phyloP scores from a whole-genome alignment of 2,888 invertebrate genomes.

The Dorcus hopei region DNA sequence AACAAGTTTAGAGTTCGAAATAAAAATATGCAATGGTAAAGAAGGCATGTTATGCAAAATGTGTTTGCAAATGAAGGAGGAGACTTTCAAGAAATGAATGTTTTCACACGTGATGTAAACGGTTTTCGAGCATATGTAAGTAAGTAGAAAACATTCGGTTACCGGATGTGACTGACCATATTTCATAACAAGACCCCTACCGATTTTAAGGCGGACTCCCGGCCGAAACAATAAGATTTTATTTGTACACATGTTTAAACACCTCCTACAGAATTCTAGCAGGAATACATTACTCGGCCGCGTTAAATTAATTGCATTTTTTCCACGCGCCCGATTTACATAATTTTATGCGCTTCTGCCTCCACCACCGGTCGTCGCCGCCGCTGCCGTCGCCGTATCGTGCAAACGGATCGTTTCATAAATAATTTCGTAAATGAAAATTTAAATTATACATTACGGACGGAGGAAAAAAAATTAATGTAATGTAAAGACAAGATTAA shows the following conservation, averaged over 20 bases:
- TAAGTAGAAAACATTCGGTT: slow-evolving; percentile 3
- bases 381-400: slow-evolving; percentile 32
- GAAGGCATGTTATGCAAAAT: no score
- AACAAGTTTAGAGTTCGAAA: no score
- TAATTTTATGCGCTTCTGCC: slow-evolving; percentile 10
- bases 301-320: slow-evolving; percentile 19
- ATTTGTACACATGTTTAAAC: slow-evolving; percentile 45
- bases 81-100: no score
- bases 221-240: slow-evolving; percentile 44
- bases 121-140: slow-evolving; percentile 13
- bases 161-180: slow-evolving; percentile 39
- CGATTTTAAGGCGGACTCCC: slow-evolving; percentile 35
- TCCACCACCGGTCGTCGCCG: slow-evolving; percentile 6
- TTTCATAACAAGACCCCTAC: slow-evolving; percentile 34
- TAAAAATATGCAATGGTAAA: no score
- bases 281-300: slow-evolving; percentile 9
- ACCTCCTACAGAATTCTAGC: slow-evolving; percentile 24
- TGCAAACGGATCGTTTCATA: slow-evolving; percentile 41
- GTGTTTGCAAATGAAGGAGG: no score
- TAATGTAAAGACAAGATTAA: slow-evolving; percentile 49
- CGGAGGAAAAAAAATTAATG: slow-evolving; percentile 38
- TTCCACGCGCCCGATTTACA: slow-evolving; percentile 2
- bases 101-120: not conserved
- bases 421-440: slow-evolving; percentile 47
- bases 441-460: slow-evolving; percentile 43